phyloP scores from a whole-genome alignment of 2,797 vertebrate genomes.

The Gymnopithys bicolor region DNA sequence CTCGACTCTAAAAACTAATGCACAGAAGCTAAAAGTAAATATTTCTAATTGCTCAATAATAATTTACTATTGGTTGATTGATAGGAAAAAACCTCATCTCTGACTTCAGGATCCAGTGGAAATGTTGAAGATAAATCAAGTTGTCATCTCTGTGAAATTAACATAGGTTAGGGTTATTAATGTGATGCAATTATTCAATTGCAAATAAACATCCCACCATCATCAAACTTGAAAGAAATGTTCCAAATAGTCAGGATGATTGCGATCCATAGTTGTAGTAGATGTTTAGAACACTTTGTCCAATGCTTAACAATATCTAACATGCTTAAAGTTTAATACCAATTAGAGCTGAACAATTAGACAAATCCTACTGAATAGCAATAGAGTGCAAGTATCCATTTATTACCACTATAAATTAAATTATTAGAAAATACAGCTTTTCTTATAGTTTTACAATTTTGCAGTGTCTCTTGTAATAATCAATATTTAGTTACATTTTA shows the following conservation, averaged over 20 bases:
- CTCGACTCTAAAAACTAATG: not conserved
- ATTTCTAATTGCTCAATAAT: not conserved
- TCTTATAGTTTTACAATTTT: constrained; percentile 45
- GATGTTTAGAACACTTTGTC: not conserved
- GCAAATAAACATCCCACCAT: not conserved
- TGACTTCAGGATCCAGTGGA: not conserved
- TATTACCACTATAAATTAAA: constrained; percentile 67
- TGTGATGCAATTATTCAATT: not conserved
- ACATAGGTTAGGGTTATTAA: not conserved
- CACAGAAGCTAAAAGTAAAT: not conserved
- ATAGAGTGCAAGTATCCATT: constrained; percentile 63
- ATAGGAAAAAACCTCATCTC: not conserved
- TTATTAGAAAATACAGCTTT: constrained; percentile 57
- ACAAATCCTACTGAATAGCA: constrained; percentile 62
- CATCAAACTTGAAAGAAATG: not conserved
- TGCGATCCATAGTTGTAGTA: not conserved
- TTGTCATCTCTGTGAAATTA: not conserved
- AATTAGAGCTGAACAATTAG: constrained; percentile 25
- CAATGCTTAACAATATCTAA: constrained; percentile 16
- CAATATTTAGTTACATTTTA: constrained; percentile 76
- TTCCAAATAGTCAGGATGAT: not conserved
- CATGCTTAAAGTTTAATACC: constrained; percentile 41
- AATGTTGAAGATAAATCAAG: not conserved
- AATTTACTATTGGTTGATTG: not conserved
- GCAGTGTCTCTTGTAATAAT: constrained; percentile 64